Base-by-base conservation (phyloP, 2,113 vertebrate genomes). In the Astatotilapia flaviijosephi region DNA sequence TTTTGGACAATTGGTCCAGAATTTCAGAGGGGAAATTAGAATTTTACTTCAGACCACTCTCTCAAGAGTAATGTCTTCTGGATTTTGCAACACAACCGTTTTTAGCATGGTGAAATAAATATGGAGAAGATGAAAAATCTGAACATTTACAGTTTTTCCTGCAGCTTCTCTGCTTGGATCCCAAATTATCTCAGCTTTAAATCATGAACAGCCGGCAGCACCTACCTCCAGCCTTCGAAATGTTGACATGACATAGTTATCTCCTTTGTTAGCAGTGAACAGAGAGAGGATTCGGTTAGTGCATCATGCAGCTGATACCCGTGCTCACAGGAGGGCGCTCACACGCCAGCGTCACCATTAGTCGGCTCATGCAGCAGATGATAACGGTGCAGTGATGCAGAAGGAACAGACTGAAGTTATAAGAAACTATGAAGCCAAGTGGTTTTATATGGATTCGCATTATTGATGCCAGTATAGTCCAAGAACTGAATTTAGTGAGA, bases 201-300 rank as follows among this genome's bases (percentile, higher is more conserved):
- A 26, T 51, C 19, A 42, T 6, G 17, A 51, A 77, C 35, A 92
- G 23, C 83, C 28, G 21, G 14, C 35, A 53, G 62, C 97, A 98
- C 99, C 98, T 98, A 98, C 99, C 98, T 99, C 99, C 96, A 99
- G 97, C 96, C 98, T 97, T 94, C 98, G 98, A 97, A 99, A 99
- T 90, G 98, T 99, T 91, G 98, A 98, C 98, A 99, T 98, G 96
- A 97, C 98, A 97, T 97, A 98, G 98, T 96, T 98, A 88, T 97
- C 98, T 98, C 98, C 99, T 99, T 97, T 97, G 98, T 97, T 97
- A 98, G 98, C 98, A 97, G 94, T 96, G 97, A 98, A 94, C 96
- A 97, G 96, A 97, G 81, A 96, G 85, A 95, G 91, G 75, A 87
- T 91, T 89, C 47, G 82, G 91, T 96, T 95, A 95, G 88, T 85